Evolutionary conservation across 2,113 vertebrate genomes (phyloP).

Genomic region (Nyctereutes procyonoides): DNA sequence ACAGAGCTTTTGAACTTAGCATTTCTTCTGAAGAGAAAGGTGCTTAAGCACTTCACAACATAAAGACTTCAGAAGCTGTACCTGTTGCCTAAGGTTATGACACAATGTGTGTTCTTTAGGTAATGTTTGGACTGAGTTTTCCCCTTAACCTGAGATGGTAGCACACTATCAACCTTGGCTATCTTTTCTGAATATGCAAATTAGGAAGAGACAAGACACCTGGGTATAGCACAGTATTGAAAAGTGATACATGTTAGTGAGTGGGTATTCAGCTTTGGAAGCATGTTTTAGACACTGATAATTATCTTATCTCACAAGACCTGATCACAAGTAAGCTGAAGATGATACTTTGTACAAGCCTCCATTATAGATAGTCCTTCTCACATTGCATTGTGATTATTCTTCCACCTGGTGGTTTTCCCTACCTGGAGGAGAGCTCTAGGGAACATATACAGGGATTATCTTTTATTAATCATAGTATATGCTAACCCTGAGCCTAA

Average conservation of each 20-base stretch:
- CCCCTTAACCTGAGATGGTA: slow-evolving; percentile 52
- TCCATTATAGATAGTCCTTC: slow-evolving; percentile 45
- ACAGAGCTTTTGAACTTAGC: slow-evolving; percentile 48
- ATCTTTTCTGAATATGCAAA: slow-evolving; percentile 62
- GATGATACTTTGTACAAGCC: slow-evolving; percentile 54
- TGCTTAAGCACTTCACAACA: not conserved
- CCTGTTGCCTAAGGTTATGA: not conserved
- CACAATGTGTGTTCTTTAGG: not conserved
- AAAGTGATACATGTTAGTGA: slow-evolving; percentile 44
- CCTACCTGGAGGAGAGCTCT: slow-evolving; percentile 46
- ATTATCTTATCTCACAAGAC: slow-evolving; percentile 74
- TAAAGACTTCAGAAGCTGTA: slow-evolving; percentile 4
- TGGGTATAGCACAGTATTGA: not conserved
- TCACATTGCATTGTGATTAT: slow-evolving; percentile 47
- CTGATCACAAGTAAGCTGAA: slow-evolving; percentile 39
- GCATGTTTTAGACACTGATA: slow-evolving; percentile 71
- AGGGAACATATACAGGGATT: not conserved
- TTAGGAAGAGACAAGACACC: slow-evolving; percentile 44
- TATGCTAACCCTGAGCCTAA: not conserved
- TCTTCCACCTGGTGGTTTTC: slow-evolving; percentile 58
- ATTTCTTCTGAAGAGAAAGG: slow-evolving; percentile 42
- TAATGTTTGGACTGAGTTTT: slow-evolving; percentile 16
- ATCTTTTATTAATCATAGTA: slow-evolving; percentile 27
- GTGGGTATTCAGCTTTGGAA: slow-evolving; percentile 13
- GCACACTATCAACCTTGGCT: slow-evolving; percentile 39